phyloP scores from a whole-genome alignment of 2,797 vertebrate species.

The Calcarius lapponicus region DNA sequence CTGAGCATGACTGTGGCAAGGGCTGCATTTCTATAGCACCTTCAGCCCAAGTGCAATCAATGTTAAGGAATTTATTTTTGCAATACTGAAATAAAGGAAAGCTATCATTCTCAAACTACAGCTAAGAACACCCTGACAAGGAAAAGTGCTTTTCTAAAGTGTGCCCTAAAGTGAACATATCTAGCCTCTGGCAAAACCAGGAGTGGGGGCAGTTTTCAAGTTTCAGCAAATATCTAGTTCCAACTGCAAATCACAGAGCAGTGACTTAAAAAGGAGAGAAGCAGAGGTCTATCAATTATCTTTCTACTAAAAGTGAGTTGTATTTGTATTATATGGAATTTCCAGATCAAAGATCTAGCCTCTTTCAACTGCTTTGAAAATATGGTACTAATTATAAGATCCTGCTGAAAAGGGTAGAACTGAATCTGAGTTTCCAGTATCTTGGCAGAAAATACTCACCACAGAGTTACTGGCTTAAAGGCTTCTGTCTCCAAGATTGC shows the following conservation, averaged over 20 bases:
- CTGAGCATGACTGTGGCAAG: background rate
- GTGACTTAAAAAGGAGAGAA: background rate
- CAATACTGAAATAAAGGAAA: background rate
- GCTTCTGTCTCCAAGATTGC: background rate
- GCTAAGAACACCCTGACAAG: background rate
- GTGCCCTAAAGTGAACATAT: background rate
- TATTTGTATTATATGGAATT: background rate
- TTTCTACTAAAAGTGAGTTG: background rate
- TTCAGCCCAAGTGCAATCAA: background rate
- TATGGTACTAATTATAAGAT: background rate
- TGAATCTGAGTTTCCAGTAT: background rate
- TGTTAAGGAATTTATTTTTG: background rate
- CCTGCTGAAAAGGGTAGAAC: background rate
- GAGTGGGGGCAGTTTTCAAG: background rate
- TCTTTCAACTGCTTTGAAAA: slow-evolving; percentile 2
- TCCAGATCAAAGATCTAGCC: background rate
- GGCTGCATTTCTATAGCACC: background rate
- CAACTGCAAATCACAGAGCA: background rate
- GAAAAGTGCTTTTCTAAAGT: background rate
- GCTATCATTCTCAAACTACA: background rate
- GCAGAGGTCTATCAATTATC: background rate
- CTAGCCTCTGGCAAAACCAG: background rate
- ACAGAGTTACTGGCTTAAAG: background rate
- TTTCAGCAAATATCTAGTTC: background rate
- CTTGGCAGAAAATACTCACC: background rate